Evolutionary conservation across 53 echinoderm and acorn worm species (phyloP).

Genomic region (Stichopus horrens): DNA sequence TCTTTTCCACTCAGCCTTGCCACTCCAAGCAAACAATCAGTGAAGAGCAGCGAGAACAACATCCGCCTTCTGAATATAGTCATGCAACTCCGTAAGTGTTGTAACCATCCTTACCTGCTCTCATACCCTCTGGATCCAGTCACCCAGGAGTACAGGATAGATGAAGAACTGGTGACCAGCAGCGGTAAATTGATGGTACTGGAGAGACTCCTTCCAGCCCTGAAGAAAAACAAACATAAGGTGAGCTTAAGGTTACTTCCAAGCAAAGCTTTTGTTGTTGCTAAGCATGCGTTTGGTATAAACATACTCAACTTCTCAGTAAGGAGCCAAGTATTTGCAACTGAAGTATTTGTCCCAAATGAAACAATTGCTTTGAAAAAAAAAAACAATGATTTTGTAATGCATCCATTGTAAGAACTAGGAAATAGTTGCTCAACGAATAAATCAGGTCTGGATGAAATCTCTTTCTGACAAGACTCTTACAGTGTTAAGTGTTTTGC

Average conservation of each 20-base stretch:
- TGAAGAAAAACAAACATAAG: constrained; percentile 83
- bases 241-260: constrained; percentile 35
- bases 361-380: too few species aligned
- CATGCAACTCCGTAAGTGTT: constrained; percentile 89
- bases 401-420: too few species aligned
- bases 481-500: too few species aligned
- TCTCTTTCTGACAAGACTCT: too few species aligned
- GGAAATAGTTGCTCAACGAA: too few species aligned
- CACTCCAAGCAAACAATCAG: neutral
- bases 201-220: constrained; percentile 82
- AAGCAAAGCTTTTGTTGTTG: too few species aligned
- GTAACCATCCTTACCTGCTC: constrained; percentile 95
- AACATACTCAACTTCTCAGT: too few species aligned
- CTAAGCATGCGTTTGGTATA: too few species aligned
- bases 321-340: too few species aligned
- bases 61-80: constrained; percentile 81
- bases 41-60: constrained; percentile 61
- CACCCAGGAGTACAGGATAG: constrained; percentile 78
- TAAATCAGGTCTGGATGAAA: too few species aligned
- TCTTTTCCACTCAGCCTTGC: neutral
- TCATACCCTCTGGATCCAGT: constrained; percentile 88
- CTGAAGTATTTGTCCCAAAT: too few species aligned
- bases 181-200: constrained; percentile 88
- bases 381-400: too few species aligned
- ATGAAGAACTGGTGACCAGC: constrained; percentile 76